Base-by-base conservation (phyloP, 2,113 vertebrate species). In the Mohoua ochrocephala region DNA sequence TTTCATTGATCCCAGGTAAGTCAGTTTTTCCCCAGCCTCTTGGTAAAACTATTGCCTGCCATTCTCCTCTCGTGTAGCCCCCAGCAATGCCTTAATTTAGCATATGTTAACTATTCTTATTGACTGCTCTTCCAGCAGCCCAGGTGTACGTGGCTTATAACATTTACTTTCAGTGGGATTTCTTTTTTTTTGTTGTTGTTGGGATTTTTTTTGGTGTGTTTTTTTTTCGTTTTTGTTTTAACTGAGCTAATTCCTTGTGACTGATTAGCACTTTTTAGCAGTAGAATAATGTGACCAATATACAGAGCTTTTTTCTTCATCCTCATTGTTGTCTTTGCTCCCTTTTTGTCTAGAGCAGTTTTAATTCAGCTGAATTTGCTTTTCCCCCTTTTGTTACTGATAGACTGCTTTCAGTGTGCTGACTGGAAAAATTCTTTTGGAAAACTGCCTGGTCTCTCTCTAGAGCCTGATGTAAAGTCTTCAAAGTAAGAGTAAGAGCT, bases 351-450 rank as follows among this genome's bases (percentile, higher is more conserved):
- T 60, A 27, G 60, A 86, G 75, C 80, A 93, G 74, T 95, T 97
- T 98, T 96, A 97, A 98, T 98, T 98, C 92, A 97, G 95, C 97
- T 97, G 96, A 98, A 96, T 97, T 97, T 95, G 88, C 91, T 84
- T 31, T 97, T 95, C 79, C 54, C 87, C 33, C 82, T 78, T 64
- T 97, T 96, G 92, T 97, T 97, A 96, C 91, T 96, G 94, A 98
- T 87, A 85, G 93, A 89, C 74, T 96, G 80, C 41, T 92, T 97
- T 95, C 87, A 95, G 92, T 95, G 74, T 97, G 97, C 97, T 97
- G 97, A 97, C 61, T 81, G 83, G 89, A 97, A 98, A 97, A 84
- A 91, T 97, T 96, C 41, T 91, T 96, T 97, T 98, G 97, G 97
- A 97, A 94, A 57, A 39, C 53, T 97, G 97, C 97, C 97, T 96